These are phyloP conservation scores for Temnothorax rugatulus DNA, from an alignment of 2,888 invertebrate species.

Conservation along the genomic window DNA sequence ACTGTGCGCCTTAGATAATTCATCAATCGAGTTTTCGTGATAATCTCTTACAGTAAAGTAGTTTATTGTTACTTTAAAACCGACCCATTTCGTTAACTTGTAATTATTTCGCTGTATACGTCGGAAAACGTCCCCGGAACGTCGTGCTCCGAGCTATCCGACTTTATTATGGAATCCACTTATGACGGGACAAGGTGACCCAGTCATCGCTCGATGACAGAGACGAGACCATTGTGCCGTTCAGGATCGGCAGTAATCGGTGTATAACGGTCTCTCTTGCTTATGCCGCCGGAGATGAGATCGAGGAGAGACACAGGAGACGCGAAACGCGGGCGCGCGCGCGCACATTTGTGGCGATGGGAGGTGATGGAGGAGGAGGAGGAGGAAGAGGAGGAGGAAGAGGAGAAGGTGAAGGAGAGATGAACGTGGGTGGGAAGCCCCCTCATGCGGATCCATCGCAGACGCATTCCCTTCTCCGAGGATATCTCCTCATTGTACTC, in stretches of 20 bases:
- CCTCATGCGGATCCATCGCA: conserved; percentile 73
- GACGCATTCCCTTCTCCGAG: conserved; percentile 76
- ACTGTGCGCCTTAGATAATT: not conserved
- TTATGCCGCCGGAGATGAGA: conserved; percentile 64
- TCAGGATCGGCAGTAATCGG: conserved; percentile 74
- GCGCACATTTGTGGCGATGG: not conserved
- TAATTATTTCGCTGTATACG: conserved; percentile 11
- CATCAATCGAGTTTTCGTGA: not conserved
- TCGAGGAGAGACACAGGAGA: conserved; percentile 64
- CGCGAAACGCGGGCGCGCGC: conserved; percentile 30
- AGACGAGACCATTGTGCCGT: conserved; percentile 70
- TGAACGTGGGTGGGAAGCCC: conserved; percentile 62
- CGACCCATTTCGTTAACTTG: conserved; percentile 25
- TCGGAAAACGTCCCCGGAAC: conserved; percentile 16
- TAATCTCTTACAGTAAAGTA: conserved; percentile 1
- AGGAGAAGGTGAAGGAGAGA: conserved; percentile 48
- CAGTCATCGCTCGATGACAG: conserved; percentile 74
- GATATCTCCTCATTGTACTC: conserved; percentile 79
- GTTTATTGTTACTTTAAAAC: not conserved
- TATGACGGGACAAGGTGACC: conserved; percentile 75
- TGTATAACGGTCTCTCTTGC: conserved; percentile 74
- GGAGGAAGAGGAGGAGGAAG: conserved; percentile 33
- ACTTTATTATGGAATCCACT: conserved; percentile 63
- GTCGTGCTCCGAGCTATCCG: conserved; percentile 25
- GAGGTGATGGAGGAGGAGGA: not conserved